phyloP scores from a whole-genome alignment of 2,888 invertebrate species.

The Metopia argyrocephala region DNA sequence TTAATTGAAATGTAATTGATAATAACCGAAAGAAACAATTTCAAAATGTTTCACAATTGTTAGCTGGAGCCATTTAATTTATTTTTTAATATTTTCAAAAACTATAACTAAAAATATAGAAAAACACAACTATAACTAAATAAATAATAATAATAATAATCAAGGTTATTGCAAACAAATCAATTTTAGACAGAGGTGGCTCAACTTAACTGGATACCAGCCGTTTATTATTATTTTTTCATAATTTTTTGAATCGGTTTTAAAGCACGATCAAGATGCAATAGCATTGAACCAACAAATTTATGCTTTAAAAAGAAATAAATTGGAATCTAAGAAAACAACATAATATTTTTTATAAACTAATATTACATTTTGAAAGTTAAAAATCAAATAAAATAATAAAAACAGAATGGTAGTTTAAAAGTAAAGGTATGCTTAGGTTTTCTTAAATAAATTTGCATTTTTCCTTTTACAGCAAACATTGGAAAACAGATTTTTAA shows the following conservation, averaged over 20 bases:
- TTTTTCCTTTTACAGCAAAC: conserved; percentile 43
- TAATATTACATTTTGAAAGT: conserved; percentile 56
- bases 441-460: conserved; percentile 57
- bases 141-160: conserved; percentile 1
- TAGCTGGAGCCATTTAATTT: too few relatives aligned
- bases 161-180: conserved; percentile 43
- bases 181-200: not conserved
- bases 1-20: too few relatives aligned
- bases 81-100: conserved; percentile 23
- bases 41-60: too few relatives aligned
- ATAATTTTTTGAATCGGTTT: conserved; percentile 7
- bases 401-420: not conserved
- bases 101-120: conserved; percentile 9
- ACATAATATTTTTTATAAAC: conserved; percentile 31
- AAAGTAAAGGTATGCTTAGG: conserved; percentile 54
- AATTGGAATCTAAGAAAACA: not conserved
- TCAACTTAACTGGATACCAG: not conserved
- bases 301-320: not conserved
- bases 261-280: conserved; percentile 55
- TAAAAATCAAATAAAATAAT: conserved; percentile 12
- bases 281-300: conserved; percentile 33
- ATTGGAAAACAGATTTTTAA: not conserved
- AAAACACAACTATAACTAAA: conserved; percentile 3
- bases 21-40: too few relatives aligned
- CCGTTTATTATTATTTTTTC: not conserved